phyloP scores from a whole-genome alignment of 35 echinoderm and acorn worm species.

The Lytechinus pictus region DNA sequence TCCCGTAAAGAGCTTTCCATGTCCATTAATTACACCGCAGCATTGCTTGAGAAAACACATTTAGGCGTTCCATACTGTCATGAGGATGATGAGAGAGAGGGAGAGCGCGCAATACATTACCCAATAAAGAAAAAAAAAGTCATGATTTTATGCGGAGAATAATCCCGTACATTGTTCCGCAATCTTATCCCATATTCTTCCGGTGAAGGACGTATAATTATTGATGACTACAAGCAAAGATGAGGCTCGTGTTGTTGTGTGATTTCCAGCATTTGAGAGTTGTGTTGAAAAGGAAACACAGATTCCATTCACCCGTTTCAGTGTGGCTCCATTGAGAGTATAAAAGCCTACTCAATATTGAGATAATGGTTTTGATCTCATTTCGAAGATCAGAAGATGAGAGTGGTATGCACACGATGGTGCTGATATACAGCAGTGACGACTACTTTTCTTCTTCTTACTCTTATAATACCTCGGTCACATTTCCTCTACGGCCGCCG shows the following conservation, averaged over 20 bases:
- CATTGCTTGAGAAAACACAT: not conserved
- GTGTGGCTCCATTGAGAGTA: not conserved
- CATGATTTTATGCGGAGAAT: too few species aligned
- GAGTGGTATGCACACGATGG: too few species aligned
- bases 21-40: not conserved
- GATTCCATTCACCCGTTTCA: not conserved
- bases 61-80: not conserved
- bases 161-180: too few species aligned
- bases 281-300: not conserved
- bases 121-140: not conserved
- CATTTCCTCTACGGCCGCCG: too few species aligned
- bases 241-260: not conserved
- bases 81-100: not conserved
- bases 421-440: too few species aligned
- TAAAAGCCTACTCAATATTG: not conserved
- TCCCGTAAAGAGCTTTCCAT: not conserved
- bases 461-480: too few species aligned
- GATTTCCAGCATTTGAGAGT: not conserved
- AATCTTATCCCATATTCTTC: not conserved
- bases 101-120: not conserved
- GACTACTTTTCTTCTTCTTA: too few species aligned
- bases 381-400: not conserved
- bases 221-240: not conserved
- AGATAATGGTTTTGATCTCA: not conserved
- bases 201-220: not conserved